Conservation (phyloP, 2,888 invertebrate species). For the Eupeodes luniger region DNA sequence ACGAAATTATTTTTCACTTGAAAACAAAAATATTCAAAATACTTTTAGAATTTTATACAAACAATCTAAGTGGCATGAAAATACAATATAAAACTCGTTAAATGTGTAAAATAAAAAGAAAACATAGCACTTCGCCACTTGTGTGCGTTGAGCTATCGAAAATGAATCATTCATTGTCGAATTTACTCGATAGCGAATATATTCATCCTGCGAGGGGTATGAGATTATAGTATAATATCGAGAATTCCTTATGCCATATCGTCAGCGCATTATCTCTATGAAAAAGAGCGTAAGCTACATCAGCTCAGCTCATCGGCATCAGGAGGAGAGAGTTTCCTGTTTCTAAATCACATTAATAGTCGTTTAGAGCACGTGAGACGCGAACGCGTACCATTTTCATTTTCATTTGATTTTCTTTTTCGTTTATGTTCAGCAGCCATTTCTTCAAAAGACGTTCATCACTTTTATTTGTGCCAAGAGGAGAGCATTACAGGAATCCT, state of each 20-base stretch:
- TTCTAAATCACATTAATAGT: conserved; percentile 76
- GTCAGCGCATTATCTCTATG: conserved; percentile 45
- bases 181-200: conserved; percentile 32
- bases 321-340: conserved; percentile 57
- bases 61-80: background rate
- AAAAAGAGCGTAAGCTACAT: conserved; percentile 65
- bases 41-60: conserved; percentile 1
- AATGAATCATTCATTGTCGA: conserved; percentile 72
- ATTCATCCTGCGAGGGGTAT: conserved; percentile 17
- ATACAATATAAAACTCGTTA: conserved; percentile 61
- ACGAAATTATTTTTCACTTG: conserved; percentile 6
- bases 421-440: conserved; percentile 42
- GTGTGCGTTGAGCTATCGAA: conserved; percentile 67
- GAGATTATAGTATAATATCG: conserved; percentile 9
- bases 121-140: conserved; percentile 52
- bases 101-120: conserved; percentile 10
- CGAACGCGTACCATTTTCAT: conserved; percentile 64
- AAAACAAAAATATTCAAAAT: conserved; percentile 23
- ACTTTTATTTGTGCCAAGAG: conserved; percentile 73
- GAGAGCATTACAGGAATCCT: conserved; percentile 3
- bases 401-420: conserved; percentile 18
- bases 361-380: conserved; percentile 75
- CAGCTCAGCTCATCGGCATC: conserved; percentile 43
- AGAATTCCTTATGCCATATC: conserved; percentile 26
- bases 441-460: conserved; percentile 78